These are phyloP conservation scores for Coendou prehensilis DNA, from an alignment of 2,797 vertebrate species.

Conservation along the genomic window DNA sequence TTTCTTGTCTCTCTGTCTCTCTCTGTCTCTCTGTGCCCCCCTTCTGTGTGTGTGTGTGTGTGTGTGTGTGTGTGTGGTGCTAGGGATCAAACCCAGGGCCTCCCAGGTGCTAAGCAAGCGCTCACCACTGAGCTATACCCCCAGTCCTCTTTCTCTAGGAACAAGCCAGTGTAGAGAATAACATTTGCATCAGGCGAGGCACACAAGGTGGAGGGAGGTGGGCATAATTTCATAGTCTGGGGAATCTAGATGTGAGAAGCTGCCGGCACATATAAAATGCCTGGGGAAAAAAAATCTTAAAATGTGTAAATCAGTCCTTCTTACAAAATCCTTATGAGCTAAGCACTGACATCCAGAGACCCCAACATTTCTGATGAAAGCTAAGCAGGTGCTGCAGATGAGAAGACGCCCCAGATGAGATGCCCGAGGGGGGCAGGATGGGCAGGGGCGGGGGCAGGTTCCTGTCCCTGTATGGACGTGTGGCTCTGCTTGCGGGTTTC, in stretches of 20 bases:
- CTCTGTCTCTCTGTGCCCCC: neutral
- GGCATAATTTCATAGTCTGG: neutral
- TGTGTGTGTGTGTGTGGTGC: neutral
- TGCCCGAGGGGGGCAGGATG: rapidly evolving
- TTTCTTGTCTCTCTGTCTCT: neutral
- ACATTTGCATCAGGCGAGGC: neutral
- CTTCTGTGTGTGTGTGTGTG: neutral
- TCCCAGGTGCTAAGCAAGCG: neutral
- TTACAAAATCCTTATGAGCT: neutral
- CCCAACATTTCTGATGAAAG: neutral
- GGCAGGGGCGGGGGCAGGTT: too few species aligned
- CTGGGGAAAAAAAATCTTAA: neutral
- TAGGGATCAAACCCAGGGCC: neutral
- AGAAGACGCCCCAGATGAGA: neutral
- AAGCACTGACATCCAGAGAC: neutral
- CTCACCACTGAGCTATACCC: neutral
- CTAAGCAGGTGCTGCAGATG: neutral
- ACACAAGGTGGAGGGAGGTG: neutral
- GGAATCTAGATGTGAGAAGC: neutral
- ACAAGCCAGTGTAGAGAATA: neutral
- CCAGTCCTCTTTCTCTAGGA: neutral
- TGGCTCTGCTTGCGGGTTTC: rapidly evolving
- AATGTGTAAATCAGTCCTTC: neutral
- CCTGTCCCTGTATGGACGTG: rapidly evolving
- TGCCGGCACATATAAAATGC: neutral